A percentile compares a stretch with the other conserved stretches of the same genome.
These are phyloP conservation scores for Macrobrachium rosenbergii DNA, from an alignment of 1,140 invertebrate genomes.

Conservation along the genomic window DNA sequence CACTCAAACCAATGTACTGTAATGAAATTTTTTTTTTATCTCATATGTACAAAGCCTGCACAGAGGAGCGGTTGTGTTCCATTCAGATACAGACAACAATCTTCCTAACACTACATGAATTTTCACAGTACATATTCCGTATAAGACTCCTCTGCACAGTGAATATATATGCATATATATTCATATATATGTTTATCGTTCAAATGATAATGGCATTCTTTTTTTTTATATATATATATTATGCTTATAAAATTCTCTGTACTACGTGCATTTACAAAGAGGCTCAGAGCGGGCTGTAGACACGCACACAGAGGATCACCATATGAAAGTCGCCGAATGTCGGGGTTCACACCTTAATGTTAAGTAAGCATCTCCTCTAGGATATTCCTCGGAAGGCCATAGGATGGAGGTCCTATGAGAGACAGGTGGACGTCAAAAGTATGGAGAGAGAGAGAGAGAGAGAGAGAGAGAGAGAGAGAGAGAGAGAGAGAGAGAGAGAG, in stretches of 20 bases:
- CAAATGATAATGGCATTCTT: slow-evolving; percentile 24
- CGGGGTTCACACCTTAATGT: not conserved
- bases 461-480: too few relatives aligned
- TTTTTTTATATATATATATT: slow-evolving; percentile 35
- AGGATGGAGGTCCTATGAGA: too few relatives aligned
- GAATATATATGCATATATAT: not conserved
- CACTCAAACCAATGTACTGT: slow-evolving; percentile 40
- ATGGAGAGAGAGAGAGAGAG: too few relatives aligned
- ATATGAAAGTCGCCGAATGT: not conserved
- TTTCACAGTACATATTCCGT: not conserved
- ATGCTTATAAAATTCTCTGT: slow-evolving; percentile 48
- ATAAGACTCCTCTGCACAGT: slow-evolving; percentile 30
- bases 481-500: too few relatives aligned
- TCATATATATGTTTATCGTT: not conserved
- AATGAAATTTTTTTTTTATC: slow-evolving; percentile 34
- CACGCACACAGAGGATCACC: slow-evolving; percentile 4
- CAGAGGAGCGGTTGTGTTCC: slow-evolving; percentile 13
- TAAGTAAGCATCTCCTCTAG: not conserved
- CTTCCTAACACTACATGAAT: not conserved
- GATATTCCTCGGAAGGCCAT: not conserved
- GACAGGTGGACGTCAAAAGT: too few relatives aligned
- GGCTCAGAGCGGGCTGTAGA: slow-evolving; percentile 36
- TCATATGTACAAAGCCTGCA: slow-evolving; percentile 30
- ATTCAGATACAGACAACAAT: slow-evolving; percentile 7
- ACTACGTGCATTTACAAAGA: slow-evolving; percentile 50